phyloP scores from a whole-genome alignment of 2,113 vertebrate genomes.

The Channa argus region DNA sequence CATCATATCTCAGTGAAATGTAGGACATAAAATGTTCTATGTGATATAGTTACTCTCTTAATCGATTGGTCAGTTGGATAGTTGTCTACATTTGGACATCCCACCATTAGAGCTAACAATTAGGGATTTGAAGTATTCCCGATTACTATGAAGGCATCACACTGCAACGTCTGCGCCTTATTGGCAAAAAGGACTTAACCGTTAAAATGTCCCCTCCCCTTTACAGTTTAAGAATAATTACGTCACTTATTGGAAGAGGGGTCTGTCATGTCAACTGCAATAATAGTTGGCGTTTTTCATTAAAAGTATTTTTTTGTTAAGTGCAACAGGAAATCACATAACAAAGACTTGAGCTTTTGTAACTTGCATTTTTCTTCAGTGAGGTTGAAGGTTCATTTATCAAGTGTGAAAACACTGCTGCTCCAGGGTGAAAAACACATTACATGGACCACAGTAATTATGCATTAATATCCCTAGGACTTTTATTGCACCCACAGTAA shows the following conservation, averaged over 20 bases:
- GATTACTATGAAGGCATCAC: slow-evolving; percentile 27
- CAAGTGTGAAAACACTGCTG: slow-evolving; percentile 14
- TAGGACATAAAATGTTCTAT: too few species aligned
- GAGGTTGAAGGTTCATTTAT: slow-evolving; percentile 52
- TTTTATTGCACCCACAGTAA: slow-evolving; percentile 1
- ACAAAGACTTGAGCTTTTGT: slow-evolving; percentile 60
- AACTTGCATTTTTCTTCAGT: slow-evolving; percentile 47
- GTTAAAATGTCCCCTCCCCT: slow-evolving; percentile 59
- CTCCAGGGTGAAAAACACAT: slow-evolving; percentile 9
- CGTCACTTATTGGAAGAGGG: slow-evolving; percentile 64
- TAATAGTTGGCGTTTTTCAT: background rate
- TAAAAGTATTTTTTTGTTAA: background rate
- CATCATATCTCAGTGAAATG: too few species aligned
- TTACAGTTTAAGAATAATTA: slow-evolving; percentile 72
- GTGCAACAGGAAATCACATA: slow-evolving; percentile 65
- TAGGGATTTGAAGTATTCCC: too few species aligned
- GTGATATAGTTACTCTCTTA: too few species aligned
- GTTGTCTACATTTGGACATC: too few species aligned
- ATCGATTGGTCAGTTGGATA: too few species aligned
- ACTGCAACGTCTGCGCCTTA: slow-evolving; percentile 41
- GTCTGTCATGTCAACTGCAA: background rate
- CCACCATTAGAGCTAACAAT: too few species aligned
- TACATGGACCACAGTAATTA: background rate
- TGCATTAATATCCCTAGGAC: too few species aligned
- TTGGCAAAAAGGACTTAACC: slow-evolving; percentile 73